These are phyloP conservation scores for Papilio protenor DNA, from an alignment of 2,888 invertebrate genomes.

Conservation along the genomic window DNA sequence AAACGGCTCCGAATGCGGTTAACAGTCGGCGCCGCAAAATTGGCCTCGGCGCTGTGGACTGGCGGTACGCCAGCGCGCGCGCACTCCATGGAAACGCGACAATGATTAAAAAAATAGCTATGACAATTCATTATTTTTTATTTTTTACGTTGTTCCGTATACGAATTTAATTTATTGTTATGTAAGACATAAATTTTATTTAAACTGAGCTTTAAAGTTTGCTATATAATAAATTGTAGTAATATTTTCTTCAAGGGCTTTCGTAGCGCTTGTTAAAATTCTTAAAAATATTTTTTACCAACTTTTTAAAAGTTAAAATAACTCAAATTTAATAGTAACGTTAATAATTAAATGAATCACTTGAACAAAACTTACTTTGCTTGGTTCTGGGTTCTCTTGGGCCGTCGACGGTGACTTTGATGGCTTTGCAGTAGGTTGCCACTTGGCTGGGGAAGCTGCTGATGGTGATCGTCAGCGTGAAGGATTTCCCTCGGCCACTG, in stretches of 20 bases:
- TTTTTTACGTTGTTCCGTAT: neutral
- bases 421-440: conserved; percentile 97
- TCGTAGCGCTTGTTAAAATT: neutral
- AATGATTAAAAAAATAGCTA: conserved; percentile 3
- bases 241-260: neutral
- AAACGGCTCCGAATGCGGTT: conserved; percentile 73
- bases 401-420: conserved; percentile 99
- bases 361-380: conserved; percentile 95
- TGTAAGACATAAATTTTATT: neutral
- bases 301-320: neutral
- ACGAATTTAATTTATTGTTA: neutral
- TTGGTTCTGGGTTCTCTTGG: conserved; percentile 98
- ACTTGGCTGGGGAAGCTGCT: conserved; percentile 91
- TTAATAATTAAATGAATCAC: neutral
- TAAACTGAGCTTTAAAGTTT: neutral
- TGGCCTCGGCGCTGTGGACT: conserved; percentile 68
- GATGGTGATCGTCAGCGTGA: conserved; percentile 97
- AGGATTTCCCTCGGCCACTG: conserved; percentile 97
- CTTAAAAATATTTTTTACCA: neutral
- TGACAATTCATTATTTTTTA: neutral
- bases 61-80: conserved; percentile 74
- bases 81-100: conserved; percentile 47
- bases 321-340: neutral
- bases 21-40: conserved; percentile 73
- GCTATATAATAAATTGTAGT: neutral